Evolutionary conservation across 92 coral and sea anemone genomes (phyloP), one percentile per base, ranked within the genome.

Genomic region (Epizoanthus ramosus): DNA sequence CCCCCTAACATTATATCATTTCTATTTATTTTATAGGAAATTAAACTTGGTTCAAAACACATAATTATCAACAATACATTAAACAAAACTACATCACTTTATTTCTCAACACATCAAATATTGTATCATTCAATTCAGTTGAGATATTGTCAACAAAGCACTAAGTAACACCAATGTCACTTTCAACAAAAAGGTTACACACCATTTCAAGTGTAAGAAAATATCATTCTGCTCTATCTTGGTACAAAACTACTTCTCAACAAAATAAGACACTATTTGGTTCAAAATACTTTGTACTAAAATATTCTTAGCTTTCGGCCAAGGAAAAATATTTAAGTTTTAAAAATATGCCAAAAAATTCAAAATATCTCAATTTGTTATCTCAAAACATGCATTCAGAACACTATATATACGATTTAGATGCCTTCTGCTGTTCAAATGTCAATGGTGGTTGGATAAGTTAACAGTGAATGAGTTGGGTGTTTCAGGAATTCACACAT

Each of bases 201-300:
- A 9, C 10, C 54, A 12, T 61, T 63, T 37, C 47, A 58, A 77
- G 58, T 37, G 41, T 17, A 43, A 37, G 41, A 77, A 77, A 76
- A 77, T 39, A 33, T 37, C 31, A 28, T 28, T 28, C 22, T 77
- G 57, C 82, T 77, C 71, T 76, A 60, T 18, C 24, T 37, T 19
- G 6, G 57, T 77, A 77, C 82, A 77, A 77, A 77, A 77, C 41
- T 77, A 77, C 71, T 77, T 60, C 57, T 77, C 66, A 77, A 77
- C 71, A 63, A 61, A 61, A 35, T 25, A 22, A 61, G 45, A 50
- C 57, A 60, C 21, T 39, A 77, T 61, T 43, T 77, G 70, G 12
- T 61, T 4, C 71, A 37, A 61, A 41, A 61, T 24, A 75, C 16
- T 59, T 43, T 24, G 58, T 77, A 77, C 71, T 57, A 77, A 77